Evolutionary conservation across 2,888 invertebrate species (phyloP), one percentile per base, ranked within the genome.

Genomic region (Ceriagrion tenellum): DNA sequence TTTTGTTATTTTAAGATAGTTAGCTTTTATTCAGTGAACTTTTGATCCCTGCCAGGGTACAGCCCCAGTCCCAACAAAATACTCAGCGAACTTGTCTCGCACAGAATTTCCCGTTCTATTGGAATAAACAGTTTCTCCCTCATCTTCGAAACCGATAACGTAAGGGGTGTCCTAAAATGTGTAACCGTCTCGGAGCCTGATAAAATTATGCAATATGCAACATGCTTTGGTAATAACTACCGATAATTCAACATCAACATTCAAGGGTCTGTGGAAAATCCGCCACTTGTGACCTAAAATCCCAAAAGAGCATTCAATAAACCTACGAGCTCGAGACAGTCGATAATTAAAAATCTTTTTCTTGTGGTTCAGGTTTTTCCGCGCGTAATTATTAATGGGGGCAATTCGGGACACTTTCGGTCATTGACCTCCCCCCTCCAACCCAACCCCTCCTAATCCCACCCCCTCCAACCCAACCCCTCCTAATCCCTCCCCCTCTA

Each of bases 271-370:
- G 89, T n/a, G n/a, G n/a, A n/a, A n/a, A n/a, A 4, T 26, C 18
- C 55, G 47, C 88, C 88, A 89, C 47, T 89, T 55, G 47, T 55
- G 47, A 47, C 47, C 47, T 26, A 89, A 55, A 47, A 90, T 90
- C 16, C 90, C 55, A 90, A 90, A 55, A 47, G 55, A 10, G 55
- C 90, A 55, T 55, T 90, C 90, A 40, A 90, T n/a, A 26, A 55
- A 55, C n/a, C 90, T 40, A 10, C 90, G 40, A 20, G 90, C 55
- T 90, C 90, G 18, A 55, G 20, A 20, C 40, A 90, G 55, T 55
- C 90, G 40, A 23, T 55, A 90, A 90, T 90, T 90, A 55, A 90
- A 55, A 10, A 55, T 90, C 26, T 55, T 90, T 55, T 55, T 90
- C 90, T 47, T 55, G 40, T 26, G 47, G 13, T 47, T 55, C n/a